Evolutionary conservation across 2,113 vertebrate genomes (phyloP).

Genomic region (Burhinus bistriatus): DNA sequence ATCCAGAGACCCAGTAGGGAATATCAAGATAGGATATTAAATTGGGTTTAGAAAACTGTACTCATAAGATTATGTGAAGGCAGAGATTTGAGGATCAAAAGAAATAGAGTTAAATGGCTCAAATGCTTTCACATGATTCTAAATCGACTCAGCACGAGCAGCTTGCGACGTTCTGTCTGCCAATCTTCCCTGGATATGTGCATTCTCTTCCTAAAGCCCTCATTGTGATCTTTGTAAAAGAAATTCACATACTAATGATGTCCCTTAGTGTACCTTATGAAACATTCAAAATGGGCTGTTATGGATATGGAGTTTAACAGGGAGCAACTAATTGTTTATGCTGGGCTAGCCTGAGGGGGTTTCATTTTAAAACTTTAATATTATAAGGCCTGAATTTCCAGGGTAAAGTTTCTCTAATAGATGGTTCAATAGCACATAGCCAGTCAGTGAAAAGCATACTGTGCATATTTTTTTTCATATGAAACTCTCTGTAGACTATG

Average conservation of each 20-base stretch:
- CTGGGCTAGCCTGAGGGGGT: slow-evolving; percentile 58
- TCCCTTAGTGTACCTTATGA: slow-evolving; percentile 63
- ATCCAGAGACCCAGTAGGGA: slow-evolving; percentile 16
- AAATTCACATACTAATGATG: slow-evolving; percentile 70
- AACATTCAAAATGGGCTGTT: slow-evolving; percentile 56
- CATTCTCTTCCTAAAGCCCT: slow-evolving; percentile 46
- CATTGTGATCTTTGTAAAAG: slow-evolving; percentile 61
- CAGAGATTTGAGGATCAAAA: slow-evolving; percentile 64
- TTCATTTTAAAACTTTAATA: slow-evolving; percentile 65
- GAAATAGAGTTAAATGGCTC: slow-evolving; percentile 52
- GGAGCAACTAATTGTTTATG: slow-evolving; percentile 71
- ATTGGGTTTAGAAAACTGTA: slow-evolving; percentile 46
- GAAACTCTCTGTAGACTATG: slow-evolving; percentile 26
- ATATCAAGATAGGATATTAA: slow-evolving; percentile 55
- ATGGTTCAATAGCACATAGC: slow-evolving; percentile 32
- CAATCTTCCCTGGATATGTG: slow-evolving; percentile 42
- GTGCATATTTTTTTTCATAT: slow-evolving; percentile 26
- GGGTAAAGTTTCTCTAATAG: slow-evolving; percentile 46
- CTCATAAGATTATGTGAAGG: slow-evolving; percentile 51
- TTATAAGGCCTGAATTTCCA: slow-evolving; percentile 51
- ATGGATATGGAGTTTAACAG: slow-evolving; percentile 60
- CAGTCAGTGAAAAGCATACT: slow-evolving; percentile 40
- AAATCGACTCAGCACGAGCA: slow-evolving; percentile 56
- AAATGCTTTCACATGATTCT: slow-evolving; percentile 53
- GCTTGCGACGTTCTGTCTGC: slow-evolving; percentile 39